Percentiles rank a stretch among this genome's conserved stretches.
These are phyloP conservation scores for Meiosimyza platycephala DNA, from an alignment of 2,888 invertebrate species.

Conservation along the genomic window DNA sequence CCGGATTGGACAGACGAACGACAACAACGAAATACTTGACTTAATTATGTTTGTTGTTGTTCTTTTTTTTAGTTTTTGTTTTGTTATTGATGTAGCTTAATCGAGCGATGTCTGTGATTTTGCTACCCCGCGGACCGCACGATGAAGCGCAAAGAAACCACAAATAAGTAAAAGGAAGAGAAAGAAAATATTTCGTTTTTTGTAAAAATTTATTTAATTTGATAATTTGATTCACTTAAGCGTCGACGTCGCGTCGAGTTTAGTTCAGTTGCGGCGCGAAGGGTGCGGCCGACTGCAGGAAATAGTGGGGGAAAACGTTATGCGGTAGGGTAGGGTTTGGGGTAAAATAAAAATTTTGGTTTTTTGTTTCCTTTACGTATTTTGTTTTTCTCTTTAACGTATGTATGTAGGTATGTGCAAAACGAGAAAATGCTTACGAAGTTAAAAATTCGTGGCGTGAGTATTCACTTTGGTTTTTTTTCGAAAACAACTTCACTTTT, in stretches of 20 bases:
- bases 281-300: no score
- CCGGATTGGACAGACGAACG: slow-evolving; percentile 13
- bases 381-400: no score
- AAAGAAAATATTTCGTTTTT: slow-evolving; percentile 22
- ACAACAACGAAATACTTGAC: slow-evolving; percentile 9
- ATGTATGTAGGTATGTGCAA: no score
- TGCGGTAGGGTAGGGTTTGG: background rate
- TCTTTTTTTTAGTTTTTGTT: background rate
- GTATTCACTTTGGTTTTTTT: slow-evolving; percentile 40
- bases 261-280: background rate
- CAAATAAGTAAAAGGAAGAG: background rate
- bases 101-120: slow-evolving; percentile 2
- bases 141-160: background rate
- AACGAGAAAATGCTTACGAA: slow-evolving; percentile 29
- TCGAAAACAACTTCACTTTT: slow-evolving; percentile 38
- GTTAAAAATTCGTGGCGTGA: slow-evolving; percentile 42
- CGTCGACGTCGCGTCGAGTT: background rate
- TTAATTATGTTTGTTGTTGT: slow-evolving; percentile 1
- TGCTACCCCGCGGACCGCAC: background rate
- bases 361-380: background rate
- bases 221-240: slow-evolving; percentile 35
- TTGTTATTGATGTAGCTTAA: background rate
- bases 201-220: slow-evolving; percentile 24
- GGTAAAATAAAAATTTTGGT: background rate
- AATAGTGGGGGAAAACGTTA: background rate